Percentiles rank a stretch among this genome's conserved stretches.
Conservation (phyloP, 2,888 invertebrate genomes). For the Trissolcus brochymenae region DNA sequence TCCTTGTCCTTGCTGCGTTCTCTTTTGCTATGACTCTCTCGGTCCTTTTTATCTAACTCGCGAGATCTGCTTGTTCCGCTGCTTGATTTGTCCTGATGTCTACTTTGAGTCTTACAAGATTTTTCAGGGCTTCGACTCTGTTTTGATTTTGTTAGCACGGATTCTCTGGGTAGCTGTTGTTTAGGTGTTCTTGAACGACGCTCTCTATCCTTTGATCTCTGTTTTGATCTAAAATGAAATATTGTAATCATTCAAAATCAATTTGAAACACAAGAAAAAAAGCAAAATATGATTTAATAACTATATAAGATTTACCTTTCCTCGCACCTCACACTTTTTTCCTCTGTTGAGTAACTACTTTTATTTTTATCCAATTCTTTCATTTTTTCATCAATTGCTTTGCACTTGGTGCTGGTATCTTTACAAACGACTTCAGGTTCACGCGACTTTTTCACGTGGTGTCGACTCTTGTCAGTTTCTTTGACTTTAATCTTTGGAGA, state of each 20-base stretch:
- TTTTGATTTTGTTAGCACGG: constrained; percentile 61
- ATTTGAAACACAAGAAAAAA: background rate
- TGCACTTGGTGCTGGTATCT: constrained; percentile 51
- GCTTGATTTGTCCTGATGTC: constrained; percentile 65
- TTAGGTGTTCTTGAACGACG: constrained; percentile 73
- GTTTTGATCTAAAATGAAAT: constrained; percentile 62
- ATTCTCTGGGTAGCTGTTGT: constrained; percentile 68
- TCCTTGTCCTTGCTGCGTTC: constrained; percentile 72
- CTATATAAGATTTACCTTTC: constrained; percentile 60
- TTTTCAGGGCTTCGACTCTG: constrained; percentile 73
- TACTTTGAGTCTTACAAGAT: constrained; percentile 44
- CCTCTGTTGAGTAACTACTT: constrained; percentile 63
- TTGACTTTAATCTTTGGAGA: constrained; percentile 66
- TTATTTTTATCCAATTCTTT: constrained; percentile 70
- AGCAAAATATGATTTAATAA: background rate
- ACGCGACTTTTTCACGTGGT: constrained; percentile 63
- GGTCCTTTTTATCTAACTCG: constrained; percentile 70
- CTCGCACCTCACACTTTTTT: constrained; percentile 62
- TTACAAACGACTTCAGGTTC: constrained; percentile 56
- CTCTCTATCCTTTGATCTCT: constrained; percentile 72
- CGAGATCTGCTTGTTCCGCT: constrained; percentile 60
- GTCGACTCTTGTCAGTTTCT: constrained; percentile 66
- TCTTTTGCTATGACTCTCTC: constrained; percentile 64
- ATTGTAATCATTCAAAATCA: background rate
- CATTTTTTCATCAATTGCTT: constrained; percentile 49